Evolutionary conservation across 2,888 invertebrate species (phyloP), one percentile per base, ranked within the genome.

Genomic region (Eudemis profundana): DNA sequence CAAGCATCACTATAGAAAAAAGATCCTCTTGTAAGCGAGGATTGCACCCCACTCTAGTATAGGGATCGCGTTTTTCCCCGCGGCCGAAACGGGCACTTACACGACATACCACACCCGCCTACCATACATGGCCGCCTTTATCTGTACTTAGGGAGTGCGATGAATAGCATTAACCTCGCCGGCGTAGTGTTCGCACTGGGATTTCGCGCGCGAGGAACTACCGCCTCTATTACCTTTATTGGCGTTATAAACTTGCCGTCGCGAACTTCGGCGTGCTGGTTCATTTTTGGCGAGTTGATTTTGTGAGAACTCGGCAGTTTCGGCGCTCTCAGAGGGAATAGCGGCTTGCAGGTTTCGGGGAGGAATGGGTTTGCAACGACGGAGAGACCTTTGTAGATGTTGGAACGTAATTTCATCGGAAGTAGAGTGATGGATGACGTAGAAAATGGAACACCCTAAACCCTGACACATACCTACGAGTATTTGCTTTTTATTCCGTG

Each of bases 141-240:
- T 53, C 49, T 56, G 65, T 66, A 59, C 57, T 66, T 66, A 64
- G 50, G 61, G 56, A 50, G 59, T 51, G 63, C 70, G 67, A 72
- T 74, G 74, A 72, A 75, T 75, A 72, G 70, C 74, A 78, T 79
- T 78, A 77, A 74, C 73, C 71, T 67, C 69, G 68, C 70, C 69
- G 51, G 68, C 56, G 68, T 72, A 68, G 71, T 70, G 70, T 73
- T 71, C 69, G 70, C 70, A 59, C 67, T 63, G 70, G 69, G 71
- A 75, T 78, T 77, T 78, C 77, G 74, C 72, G 76, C 75, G 75
- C 76, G 78, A 63, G 69, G 50, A 74, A 73, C 75, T 73, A 74
- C 70, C 68, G 64, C 69, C 68, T 71, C 71, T 75, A 78, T 78
- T 77, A 79, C 78, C 72, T 78, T 78, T 79, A 81, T 76, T 74